Evolutionary conservation across 2,888 invertebrate species (phyloP).

Genomic region (Erannis defoliaria): DNA sequence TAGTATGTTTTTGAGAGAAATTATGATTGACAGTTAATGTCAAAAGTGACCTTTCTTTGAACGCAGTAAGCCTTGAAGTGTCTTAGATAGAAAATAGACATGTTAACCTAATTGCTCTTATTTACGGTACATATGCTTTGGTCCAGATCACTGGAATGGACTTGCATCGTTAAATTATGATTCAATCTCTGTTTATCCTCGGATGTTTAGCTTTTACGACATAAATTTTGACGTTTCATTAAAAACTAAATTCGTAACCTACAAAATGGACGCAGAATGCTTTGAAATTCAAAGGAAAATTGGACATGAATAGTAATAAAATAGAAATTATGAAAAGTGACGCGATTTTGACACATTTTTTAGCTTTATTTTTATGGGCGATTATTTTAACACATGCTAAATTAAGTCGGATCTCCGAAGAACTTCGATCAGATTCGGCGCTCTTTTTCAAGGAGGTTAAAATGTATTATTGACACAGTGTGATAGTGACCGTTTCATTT

Average conservation of each 20-base stretch:
- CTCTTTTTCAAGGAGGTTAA: no score
- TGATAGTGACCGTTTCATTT: no score
- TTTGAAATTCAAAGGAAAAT: background rate
- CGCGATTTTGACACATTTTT: no score
- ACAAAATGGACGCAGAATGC: background rate
- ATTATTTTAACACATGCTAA: no score
- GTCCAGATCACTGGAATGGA: conserved; percentile 5
- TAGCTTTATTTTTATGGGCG: no score
- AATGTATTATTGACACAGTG: no score
- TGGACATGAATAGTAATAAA: background rate
- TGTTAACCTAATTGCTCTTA: conserved; percentile 30
- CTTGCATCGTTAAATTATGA: conserved; percentile 20
- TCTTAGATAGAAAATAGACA: conserved; percentile 27
- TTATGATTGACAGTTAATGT: conserved; percentile 14
- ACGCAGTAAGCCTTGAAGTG: conserved; percentile 20
- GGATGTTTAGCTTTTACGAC: conserved; percentile 20
- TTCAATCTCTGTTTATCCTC: conserved; percentile 11
- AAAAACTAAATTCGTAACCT: conserved; percentile 13
- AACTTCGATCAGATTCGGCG: no score
- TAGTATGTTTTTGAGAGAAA: background rate
- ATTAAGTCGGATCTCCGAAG: no score
- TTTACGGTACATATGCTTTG: conserved; percentile 15
- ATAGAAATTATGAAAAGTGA: no score
- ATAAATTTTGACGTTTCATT: conserved; percentile 23
- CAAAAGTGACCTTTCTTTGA: conserved; percentile 14